Evolutionary conservation across 2,888 invertebrate species (phyloP).

Genomic region (Epirrita christyi): DNA sequence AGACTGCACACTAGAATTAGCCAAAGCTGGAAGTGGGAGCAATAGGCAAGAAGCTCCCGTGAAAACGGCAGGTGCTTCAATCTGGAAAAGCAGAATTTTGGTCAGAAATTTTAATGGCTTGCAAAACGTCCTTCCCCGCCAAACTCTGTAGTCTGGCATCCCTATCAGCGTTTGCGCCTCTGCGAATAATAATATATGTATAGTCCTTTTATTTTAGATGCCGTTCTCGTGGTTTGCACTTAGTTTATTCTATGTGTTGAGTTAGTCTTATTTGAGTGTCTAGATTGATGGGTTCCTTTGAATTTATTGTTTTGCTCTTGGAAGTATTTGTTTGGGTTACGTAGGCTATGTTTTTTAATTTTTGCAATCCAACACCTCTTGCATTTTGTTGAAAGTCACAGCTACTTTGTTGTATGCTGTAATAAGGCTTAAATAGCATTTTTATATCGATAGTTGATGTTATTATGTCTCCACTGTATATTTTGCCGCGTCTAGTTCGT

Average conservation of each 20-base stretch:
- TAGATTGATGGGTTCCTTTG: conserved; percentile 27
- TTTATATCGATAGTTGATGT: background rate
- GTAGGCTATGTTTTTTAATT: background rate
- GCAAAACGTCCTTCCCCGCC: background rate
- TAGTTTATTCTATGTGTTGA: conserved; percentile 18
- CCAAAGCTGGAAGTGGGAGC: too few relatives aligned
- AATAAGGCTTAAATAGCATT: background rate
- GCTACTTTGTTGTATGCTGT: background rate
- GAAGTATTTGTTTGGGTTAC: background rate
- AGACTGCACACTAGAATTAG: too few relatives aligned
- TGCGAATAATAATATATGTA: conserved; percentile 23
- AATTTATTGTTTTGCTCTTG: conserved; percentile 8
- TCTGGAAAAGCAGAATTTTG: too few relatives aligned
- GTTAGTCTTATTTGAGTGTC: conserved; percentile 25
- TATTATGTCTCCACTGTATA: too few relatives aligned
- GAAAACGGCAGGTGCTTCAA: too few relatives aligned
- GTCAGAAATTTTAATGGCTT: too few relatives aligned
- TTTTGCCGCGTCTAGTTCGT: too few relatives aligned
- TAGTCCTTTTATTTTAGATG: conserved; percentile 24
- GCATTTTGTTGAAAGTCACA: too few relatives aligned
- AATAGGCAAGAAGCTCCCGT: too few relatives aligned
- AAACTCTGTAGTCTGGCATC: background rate
- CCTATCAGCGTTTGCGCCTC: conserved; percentile 43
- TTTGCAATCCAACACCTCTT: background rate
- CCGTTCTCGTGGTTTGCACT: conserved; percentile 14